Evolutionary conservation across 2,888 invertebrate genomes (phyloP), one percentile per base, ranked within the genome.

Genomic region (Diaphora mendica): DNA sequence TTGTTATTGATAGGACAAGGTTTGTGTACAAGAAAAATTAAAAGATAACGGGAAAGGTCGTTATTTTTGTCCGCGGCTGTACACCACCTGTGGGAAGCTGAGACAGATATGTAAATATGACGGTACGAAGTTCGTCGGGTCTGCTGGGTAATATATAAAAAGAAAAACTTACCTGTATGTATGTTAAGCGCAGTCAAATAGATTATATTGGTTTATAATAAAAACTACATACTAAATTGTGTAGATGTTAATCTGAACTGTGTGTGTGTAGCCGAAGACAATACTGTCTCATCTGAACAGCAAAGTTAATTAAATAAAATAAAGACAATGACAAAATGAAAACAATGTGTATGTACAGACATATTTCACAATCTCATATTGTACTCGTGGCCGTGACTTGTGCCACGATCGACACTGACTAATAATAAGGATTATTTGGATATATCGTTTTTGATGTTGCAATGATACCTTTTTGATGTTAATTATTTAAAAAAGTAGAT

Each of bases 351-450:
- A 33, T n/a, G 33, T 82, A 82, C 81, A 83, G 77, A 80, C 84
- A 81, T 87, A 82, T 91, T 90, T 87, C 90, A 88, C 88, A 91
- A 91, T 85, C 76, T 80, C 67, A 82, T 83, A 90, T 90, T 90
- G 87, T 86, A 77, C 66, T 74, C 72, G 67, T 65, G 80, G 73
- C 82, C 83, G 74, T 84, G 82, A 75, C 84, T 77, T 80, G 82
- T 83, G 83, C 75, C 70, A 80, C 74, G 74, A 79, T 72, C 79
- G 59, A 82, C 85, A 79, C 78, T 86, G 85, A 82, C 51, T 77
- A 77, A 78, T 77, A 77, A 78, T 72, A 71, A 75, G 72, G 72
- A 68, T 68, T 76, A 72, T 30, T 62, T 77, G 72, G 44, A 70
- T 64, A 70, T 71, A 42, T 62, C 33, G 48, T 66, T 73, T 72